A percentile compares a stretch with the other conserved stretches of the same genome.
phyloP scores from a whole-genome alignment of 2,888 invertebrate genomes.

The Lepas anatifera region DNA sequence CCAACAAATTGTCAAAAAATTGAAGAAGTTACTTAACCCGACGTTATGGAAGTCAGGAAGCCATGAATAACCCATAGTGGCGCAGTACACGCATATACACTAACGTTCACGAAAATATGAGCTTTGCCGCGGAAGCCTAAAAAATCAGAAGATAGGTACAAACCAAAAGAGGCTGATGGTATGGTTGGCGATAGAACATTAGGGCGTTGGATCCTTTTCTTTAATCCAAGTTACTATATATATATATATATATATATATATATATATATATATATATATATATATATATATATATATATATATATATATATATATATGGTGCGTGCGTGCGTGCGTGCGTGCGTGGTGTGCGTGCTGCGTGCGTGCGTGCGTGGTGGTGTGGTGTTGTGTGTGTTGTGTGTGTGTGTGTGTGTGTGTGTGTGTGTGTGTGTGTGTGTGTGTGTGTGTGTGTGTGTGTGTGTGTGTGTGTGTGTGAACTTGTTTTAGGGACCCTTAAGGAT shows the following conservation, averaged over 20 bases:
- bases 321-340: background rate
- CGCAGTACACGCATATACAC: too few species aligned
- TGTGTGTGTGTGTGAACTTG: background rate
- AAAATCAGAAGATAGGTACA: too few species aligned
- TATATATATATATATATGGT: slow-evolving; percentile 7
- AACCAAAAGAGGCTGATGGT: too few species aligned
- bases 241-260: slow-evolving; percentile 13
- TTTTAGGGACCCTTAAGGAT: too few species aligned
- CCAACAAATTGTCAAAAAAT: too few species aligned
- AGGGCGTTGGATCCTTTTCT: too few species aligned
- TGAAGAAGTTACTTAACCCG: too few species aligned
- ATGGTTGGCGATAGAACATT: too few species aligned
- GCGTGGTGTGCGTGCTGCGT: background rate
- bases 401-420: slow-evolving; percentile 8
- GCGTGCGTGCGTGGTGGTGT: background rate
- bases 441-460: slow-evolving; percentile 12
- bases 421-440: slow-evolving; percentile 13
- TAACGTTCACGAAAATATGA: too few species aligned
- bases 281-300: slow-evolving; percentile 13
- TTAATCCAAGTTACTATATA: slow-evolving; percentile 8
- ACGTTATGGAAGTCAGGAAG: too few species aligned
- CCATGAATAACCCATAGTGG: too few species aligned
- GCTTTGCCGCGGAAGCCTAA: too few species aligned
- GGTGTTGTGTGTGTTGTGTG: background rate
- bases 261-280: slow-evolving; percentile 13